phyloP scores from a whole-genome alignment of 2,113 vertebrate species.

The Sebastes schlegelii region DNA sequence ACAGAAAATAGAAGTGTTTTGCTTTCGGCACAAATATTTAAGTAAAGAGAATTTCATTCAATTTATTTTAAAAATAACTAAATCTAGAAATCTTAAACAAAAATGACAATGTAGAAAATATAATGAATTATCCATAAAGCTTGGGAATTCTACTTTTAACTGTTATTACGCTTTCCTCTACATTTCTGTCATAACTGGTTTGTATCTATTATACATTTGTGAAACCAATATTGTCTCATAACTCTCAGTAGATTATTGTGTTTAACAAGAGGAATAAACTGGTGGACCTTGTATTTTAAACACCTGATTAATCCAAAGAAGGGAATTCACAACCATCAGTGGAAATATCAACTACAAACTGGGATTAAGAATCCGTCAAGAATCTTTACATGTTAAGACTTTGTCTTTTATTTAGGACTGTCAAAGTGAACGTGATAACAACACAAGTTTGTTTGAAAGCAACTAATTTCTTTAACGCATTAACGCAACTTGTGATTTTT shows the following conservation, averaged over 20 bases:
- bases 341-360: no score
- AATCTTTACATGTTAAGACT: no score
- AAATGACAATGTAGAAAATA: neutral
- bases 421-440: no score
- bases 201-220: neutral
- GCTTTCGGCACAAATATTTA: neutral
- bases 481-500: no score
- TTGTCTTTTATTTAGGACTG: no score
- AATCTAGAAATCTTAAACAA: neutral
- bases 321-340: neutral
- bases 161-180: neutral
- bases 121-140: neutral
- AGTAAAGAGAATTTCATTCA: neutral
- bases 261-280: neutral
- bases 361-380: no score
- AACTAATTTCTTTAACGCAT: no score
- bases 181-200: neutral
- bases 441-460: no score
- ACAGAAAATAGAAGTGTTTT: no score
- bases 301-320: neutral
- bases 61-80: slow-evolving; percentile 1
- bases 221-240: neutral
- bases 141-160: neutral
- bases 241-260: neutral
- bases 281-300: neutral